Evolutionary conservation across 2,888 invertebrate species (phyloP), one percentile per base, ranked within the genome.

Genomic region (Chrysomela aeneicollis): DNA sequence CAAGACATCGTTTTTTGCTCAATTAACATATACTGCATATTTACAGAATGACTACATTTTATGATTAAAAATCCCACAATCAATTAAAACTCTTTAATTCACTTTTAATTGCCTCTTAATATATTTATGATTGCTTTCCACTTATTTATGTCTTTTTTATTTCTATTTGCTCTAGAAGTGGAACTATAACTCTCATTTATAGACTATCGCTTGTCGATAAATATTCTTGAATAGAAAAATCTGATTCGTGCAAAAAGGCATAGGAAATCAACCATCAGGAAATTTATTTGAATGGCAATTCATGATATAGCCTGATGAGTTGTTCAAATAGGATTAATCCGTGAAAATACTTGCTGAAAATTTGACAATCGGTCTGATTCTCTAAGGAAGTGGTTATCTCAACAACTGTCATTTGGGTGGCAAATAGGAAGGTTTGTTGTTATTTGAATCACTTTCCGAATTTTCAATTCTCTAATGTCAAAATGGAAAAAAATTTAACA

Each of bases 41-140:
- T 15, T 42, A 1, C 42, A 3, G 42, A 42, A 42, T 42, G 42
- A 42, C 42, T 42, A 42, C 15, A 42, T 1, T 42, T 12, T 42
- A n/a, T 42, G 42, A 42, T n/a, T 15, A 42, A 42, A 42, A 42
- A 35, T 35, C 35, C 12, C 15, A 12, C 42, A 42, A 42, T 42
- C 22, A 59, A 30, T 60, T 64, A 59, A 68, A 65, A 59, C 54
- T 55, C 55, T 42, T 59, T 68, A 62, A 70, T 70, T 61, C 51
- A 49, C 54, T 62, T 68, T 64, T 65, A 70, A 70, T 68, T 67
- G 61, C 58, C 52, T 54, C 47, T 26, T 70, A 68, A 68, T 70
- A 66, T 52, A 59, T 60, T 66, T 68, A 66, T 66, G 64, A 68
- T 67, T 70, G 64, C 59, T 61, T 59, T 64, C 63, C 58, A 63